phyloP scores from a whole-genome alignment of 1,140 invertebrate species.

The Ceratosolen solmsi region DNA sequence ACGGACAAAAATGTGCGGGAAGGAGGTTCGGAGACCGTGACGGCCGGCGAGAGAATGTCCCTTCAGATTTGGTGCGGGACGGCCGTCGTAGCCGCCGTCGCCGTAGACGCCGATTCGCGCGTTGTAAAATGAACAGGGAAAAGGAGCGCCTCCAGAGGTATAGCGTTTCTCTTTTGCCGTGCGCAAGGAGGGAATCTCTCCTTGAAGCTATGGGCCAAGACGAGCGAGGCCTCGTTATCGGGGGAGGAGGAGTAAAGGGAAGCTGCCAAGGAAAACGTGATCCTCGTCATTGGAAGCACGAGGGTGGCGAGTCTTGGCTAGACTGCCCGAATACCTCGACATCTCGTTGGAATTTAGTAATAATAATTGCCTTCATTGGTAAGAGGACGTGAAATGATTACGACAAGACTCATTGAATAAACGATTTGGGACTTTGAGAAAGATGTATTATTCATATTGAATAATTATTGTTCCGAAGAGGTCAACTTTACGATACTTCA shows the following conservation, averaged over 20 bases:
- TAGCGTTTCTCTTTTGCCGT: slow-evolving; percentile 42
- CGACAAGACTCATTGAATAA: no score
- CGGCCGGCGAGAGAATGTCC: slow-evolving; percentile 41
- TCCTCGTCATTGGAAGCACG: no score
- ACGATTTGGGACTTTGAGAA: no score
- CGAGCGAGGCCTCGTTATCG: neutral
- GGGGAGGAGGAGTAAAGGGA: neutral
- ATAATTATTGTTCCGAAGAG: no score
- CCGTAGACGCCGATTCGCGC: neutral
- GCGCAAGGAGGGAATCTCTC: neutral
- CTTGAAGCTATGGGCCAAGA: neutral
- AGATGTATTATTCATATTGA: no score
- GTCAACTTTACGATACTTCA: no score
- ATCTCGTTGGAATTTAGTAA: no score
- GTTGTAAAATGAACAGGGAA: neutral
- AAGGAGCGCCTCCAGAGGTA: slow-evolving; percentile 10
- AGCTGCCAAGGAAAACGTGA: no score
- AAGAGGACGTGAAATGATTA: no score
- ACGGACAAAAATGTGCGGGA: neutral
- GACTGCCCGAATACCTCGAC: no score
- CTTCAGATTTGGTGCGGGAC: neutral
- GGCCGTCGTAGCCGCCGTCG: neutral
- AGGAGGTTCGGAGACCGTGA: slow-evolving; percentile 19
- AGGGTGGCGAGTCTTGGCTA: no score
- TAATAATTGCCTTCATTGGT: no score